Conservation (phyloP, 2,797 vertebrate species). For the Parambassis ranga region DNA sequence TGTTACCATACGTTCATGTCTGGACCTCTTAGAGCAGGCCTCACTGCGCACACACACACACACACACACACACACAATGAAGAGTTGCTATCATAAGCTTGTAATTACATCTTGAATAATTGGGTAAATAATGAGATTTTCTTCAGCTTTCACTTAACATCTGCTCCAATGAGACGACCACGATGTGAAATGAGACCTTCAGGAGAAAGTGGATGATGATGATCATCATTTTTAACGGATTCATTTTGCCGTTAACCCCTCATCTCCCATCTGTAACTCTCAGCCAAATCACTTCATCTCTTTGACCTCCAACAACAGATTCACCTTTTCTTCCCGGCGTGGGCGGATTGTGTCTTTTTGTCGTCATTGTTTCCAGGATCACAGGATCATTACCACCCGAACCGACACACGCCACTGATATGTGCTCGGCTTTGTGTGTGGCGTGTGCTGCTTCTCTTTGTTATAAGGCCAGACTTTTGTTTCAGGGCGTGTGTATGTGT, state of each 20-base stretch:
- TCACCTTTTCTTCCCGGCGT: neutral
- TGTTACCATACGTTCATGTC: slow-evolving; percentile 68
- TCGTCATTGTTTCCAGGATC: slow-evolving; percentile 34
- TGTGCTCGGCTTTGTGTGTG: slow-evolving; percentile 25
- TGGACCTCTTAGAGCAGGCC: slow-evolving; percentile 42
- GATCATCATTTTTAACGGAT: too few species aligned
- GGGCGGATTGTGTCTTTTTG: neutral
- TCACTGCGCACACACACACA: slow-evolving; percentile 45
- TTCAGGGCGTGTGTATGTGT: slow-evolving; percentile 3
- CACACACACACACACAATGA: slow-evolving; percentile 3
- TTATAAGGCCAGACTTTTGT: slow-evolving; percentile 11
- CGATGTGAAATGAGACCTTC: neutral
- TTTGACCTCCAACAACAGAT: slow-evolving; percentile 23
- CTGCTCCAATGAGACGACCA: slow-evolving; percentile 21
- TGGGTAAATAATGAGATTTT: slow-evolving; percentile 34
- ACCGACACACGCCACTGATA: slow-evolving; percentile 34
- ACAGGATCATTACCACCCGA: slow-evolving; percentile 18
- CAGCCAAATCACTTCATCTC: slow-evolving; percentile 23
- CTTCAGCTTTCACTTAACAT: slow-evolving; percentile 44
- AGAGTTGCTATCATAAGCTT: neutral
- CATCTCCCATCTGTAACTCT: slow-evolving; percentile 29
- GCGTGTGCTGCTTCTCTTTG: slow-evolving; percentile 19
- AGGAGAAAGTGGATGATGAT: neutral
- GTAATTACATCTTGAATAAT: slow-evolving; percentile 25
- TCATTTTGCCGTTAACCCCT: slow-evolving; percentile 43